Percentiles rank a stretch among this genome's conserved stretches.
Evolutionary conservation across 2,888 invertebrate genomes (phyloP).

Genomic region (Fragum fragum): DNA sequence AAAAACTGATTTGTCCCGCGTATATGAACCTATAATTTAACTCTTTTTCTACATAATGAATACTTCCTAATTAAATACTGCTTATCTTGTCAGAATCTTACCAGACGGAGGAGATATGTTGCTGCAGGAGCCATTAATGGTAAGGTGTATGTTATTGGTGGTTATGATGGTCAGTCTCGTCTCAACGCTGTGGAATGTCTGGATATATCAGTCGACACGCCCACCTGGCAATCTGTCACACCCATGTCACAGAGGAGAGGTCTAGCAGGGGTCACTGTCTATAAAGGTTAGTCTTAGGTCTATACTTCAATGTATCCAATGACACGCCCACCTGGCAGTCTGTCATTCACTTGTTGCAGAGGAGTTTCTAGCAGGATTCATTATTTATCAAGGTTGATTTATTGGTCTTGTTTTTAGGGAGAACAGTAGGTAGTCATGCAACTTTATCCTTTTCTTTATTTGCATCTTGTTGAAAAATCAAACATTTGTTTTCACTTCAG

Average conservation of each 20-base stretch:
- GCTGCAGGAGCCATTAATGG: slow-evolving; percentile 84
- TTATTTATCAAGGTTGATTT: slow-evolving; percentile 84
- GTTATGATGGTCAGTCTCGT: slow-evolving; percentile 84
- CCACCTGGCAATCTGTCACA: slow-evolving; percentile 82
- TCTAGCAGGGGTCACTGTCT: slow-evolving; percentile 84
- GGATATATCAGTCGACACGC: slow-evolving; percentile 81
- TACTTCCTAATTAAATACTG: too few species aligned
- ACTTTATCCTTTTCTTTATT: too few species aligned
- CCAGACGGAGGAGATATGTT: slow-evolving; percentile 84
- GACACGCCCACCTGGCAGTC: slow-evolving; percentile 82
- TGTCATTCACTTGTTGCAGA: slow-evolving; percentile 84
- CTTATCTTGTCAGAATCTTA: slow-evolving; percentile 73
- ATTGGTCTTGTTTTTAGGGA: too few species aligned
- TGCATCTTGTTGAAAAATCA: too few species aligned
- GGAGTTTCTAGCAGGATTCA: slow-evolving; percentile 84
- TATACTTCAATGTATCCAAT: slow-evolving; percentile 79
- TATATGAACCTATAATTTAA: too few species aligned
- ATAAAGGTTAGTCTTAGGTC: slow-evolving; percentile 77
- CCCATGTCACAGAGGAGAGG: slow-evolving; percentile 85
- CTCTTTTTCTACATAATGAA: too few species aligned
- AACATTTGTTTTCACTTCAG: too few species aligned
- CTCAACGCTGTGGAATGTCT: slow-evolving; percentile 84
- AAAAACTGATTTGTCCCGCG: too few species aligned
- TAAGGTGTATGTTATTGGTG: slow-evolving; percentile 85
- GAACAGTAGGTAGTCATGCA: too few species aligned